Percentiles rank a stretch among this genome's conserved stretches.
Conservation (phyloP, 2,888 invertebrate genomes). For the Tenthredo notha region DNA sequence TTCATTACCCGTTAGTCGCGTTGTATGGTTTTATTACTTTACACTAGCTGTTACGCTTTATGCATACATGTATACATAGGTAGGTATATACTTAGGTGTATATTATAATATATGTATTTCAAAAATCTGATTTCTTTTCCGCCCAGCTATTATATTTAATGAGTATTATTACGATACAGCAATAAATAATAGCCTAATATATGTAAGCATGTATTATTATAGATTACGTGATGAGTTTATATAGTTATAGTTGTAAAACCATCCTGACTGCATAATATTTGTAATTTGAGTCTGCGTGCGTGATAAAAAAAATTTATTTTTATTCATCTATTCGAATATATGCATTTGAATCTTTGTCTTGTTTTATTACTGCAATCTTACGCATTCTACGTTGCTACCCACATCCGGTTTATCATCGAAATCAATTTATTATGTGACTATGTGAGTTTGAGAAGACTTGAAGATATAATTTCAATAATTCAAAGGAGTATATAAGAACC, state of each 20-base stretch:
- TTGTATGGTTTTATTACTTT: neutral
- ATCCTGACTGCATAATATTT: neutral
- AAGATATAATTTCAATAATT: neutral
- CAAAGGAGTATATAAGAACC: neutral
- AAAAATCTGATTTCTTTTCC: slow-evolving; percentile 14
- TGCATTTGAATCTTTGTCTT: neutral
- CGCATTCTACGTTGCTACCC: neutral
- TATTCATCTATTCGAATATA: neutral
- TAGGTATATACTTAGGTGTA: neutral
- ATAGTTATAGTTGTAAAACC: neutral
- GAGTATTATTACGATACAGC: neutral
- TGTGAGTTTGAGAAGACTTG: neutral
- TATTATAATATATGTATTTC: neutral
- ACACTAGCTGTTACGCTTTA: neutral
- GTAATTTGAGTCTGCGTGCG: slow-evolving; percentile 4
- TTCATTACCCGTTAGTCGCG: neutral
- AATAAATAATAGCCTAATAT: slow-evolving; percentile 5
- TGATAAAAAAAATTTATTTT: neutral
- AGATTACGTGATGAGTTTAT: neutral
- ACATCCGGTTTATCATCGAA: neutral
- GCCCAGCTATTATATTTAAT: neutral
- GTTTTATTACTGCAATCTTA: neutral
- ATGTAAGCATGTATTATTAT: neutral
- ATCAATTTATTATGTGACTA: neutral
- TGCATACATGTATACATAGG: neutral